Base-by-base conservation (phyloP, 2,888 invertebrate species). In the Phortica magna region DNA sequence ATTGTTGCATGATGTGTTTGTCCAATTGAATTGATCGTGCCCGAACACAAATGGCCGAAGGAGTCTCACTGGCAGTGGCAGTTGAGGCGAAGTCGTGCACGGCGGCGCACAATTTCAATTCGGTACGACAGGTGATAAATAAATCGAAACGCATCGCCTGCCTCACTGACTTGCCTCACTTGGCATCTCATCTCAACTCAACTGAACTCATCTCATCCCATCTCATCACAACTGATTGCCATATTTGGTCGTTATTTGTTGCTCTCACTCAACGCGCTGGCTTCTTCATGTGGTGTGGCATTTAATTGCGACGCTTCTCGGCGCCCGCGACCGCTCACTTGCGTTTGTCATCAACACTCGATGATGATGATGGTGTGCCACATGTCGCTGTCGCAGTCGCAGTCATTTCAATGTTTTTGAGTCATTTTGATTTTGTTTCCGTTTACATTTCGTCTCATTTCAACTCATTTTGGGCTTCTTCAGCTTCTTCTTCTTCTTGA, bases 61-160 rank as follows among this genome's bases (percentile, higher is more conserved):
- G 31, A 31, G 0, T 31, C 3, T 31, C 31, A 4, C 3, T 31
- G 31, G 74, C 80, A 76, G 68, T 31, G 65, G 31, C 41, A 67
- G 78, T 75, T 75, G 55, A 53, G 67, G 59, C 71, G 14, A 9
- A 75, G 55, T 59, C 67, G 5, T 31, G 7, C 48, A 12, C 48
- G 48, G 48, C 48, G 48, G 48, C 82, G 85, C 83, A 87, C 88
- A 88, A 88, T 87, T 88, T 88, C 88, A 88, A 88, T 90, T 89
- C 88, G 79, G 85, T 87, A 85, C 90, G 90, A 90, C 90, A 90
- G 90, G 90, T 90, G 90, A 90, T 90, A 91, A 91, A 91, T 91
- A 91, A 91, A 91, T 91, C 90, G 91, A 87, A 89, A 87, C 83
- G 81, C 82, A 83, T 77, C 86, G 85, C 31, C 31, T 83, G 85